These are phyloP conservation scores for Papilio elwesi DNA, from an alignment of 2,888 invertebrate genomes.

Conservation along the genomic window DNA sequence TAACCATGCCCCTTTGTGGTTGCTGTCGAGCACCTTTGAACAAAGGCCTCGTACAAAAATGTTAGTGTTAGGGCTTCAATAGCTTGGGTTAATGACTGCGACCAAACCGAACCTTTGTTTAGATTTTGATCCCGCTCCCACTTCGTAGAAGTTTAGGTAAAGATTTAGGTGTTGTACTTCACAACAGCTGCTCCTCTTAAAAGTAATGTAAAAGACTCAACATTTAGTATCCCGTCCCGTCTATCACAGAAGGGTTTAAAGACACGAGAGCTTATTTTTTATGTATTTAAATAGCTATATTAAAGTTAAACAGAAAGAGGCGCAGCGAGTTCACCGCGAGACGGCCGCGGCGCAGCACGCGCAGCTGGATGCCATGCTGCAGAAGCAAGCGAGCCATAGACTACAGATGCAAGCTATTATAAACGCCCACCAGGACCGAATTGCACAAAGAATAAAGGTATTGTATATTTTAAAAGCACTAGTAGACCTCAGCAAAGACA, in stretches of 20 bases:
- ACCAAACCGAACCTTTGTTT: too few species aligned
- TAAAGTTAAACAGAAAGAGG: constrained; percentile 75
- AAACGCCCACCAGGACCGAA: constrained; percentile 84
- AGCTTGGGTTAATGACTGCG: too few species aligned
- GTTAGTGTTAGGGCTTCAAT: too few species aligned
- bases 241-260: not conserved
- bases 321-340: constrained; percentile 78
- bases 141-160: too few species aligned
- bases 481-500: not conserved
- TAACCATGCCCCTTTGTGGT: not conserved
- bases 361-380: constrained; percentile 81
- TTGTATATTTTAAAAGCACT: not conserved
- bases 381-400: constrained; percentile 82
- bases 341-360: constrained; percentile 79
- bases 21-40: not conserved
- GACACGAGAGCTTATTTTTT: constrained; percentile 43
- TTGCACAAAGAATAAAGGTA: constrained; percentile 85
- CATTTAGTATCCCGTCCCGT: too few species aligned
- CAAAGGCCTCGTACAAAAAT: too few species aligned
- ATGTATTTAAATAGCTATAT: constrained; percentile 5
- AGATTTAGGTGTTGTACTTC: too few species aligned
- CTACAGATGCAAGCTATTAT: constrained; percentile 84
- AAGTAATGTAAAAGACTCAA: too few species aligned
- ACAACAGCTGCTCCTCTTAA: too few species aligned
- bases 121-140: not conserved